Conservation (phyloP, 2,113 vertebrate genomes). For the Geothlypis trichas region DNA sequence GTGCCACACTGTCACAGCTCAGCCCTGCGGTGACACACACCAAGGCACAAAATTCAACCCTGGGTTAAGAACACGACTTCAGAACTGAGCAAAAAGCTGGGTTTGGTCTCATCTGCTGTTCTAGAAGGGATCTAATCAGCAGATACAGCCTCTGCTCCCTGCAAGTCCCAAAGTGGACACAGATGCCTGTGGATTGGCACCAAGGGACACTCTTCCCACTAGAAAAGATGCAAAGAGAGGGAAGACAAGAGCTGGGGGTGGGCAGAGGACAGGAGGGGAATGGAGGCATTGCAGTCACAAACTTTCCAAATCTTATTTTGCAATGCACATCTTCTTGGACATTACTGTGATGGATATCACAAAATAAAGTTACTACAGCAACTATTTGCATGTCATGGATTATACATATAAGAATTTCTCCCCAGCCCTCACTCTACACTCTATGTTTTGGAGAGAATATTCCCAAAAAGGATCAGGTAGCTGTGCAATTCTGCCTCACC, state of each 20-base stretch:
- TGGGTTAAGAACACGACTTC: neutral
- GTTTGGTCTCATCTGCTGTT: neutral
- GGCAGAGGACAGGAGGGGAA: neutral
- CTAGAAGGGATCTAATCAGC: neutral
- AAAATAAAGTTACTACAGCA: neutral
- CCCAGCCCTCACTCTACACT: neutral
- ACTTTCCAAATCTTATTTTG: neutral
- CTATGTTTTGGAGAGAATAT: neutral
- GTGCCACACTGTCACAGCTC: neutral
- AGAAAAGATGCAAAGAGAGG: neutral
- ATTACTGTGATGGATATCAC: neutral
- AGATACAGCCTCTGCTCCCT: neutral
- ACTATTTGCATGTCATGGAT: neutral
- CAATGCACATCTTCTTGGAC: neutral
- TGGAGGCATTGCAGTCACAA: neutral
- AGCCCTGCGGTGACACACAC: neutral
- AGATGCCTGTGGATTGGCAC: neutral
- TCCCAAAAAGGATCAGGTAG: neutral
- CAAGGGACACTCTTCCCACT: neutral
- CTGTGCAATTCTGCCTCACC: conserved; percentile 44
- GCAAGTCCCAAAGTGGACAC: neutral
- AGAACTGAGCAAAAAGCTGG: neutral
- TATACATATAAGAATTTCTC: neutral
- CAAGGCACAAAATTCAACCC: neutral
- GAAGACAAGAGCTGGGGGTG: neutral